phyloP scores from a whole-genome alignment of 2,113 vertebrate genomes.

The Cavia porcellus region DNA sequence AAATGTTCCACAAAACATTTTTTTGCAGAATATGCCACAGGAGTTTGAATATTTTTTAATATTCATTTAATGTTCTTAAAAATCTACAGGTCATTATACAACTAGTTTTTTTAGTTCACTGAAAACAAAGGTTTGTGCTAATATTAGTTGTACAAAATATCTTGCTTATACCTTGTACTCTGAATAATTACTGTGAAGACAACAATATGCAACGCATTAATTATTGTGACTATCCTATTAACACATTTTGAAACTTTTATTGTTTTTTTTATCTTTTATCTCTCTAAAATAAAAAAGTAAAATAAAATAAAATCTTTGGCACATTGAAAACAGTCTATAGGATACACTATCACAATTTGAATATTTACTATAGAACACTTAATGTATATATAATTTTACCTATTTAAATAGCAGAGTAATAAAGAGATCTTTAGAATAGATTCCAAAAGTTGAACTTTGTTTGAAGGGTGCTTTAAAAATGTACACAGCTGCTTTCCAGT shows the following conservation, averaged over 20 bases:
- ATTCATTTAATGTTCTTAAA: not conserved
- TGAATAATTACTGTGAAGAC: no score
- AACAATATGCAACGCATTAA: no score
- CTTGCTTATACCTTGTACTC: no score
- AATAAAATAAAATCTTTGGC: no score
- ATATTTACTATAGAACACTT: slow-evolving; percentile 11
- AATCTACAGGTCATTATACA: not conserved
- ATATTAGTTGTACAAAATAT: no score
- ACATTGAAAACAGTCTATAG: no score
- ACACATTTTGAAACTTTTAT: no score
- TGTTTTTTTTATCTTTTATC: no score
- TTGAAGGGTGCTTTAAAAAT: not conserved
- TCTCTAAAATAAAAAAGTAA: not conserved
- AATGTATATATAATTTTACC: not conserved
- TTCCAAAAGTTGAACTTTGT: not conserved
- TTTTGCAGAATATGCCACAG: not conserved
- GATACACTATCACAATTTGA: not conserved
- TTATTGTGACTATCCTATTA: no score
- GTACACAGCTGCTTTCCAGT: not conserved
- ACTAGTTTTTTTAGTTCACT: no score
- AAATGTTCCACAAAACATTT: not conserved
- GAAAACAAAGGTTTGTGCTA: no score
- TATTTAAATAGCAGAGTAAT: not conserved
- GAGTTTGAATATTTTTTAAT: slow-evolving; percentile 32
- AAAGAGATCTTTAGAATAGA: not conserved